Base-by-base conservation (phyloP, 2,797 vertebrate genomes). In the Botia kubotai region DNA sequence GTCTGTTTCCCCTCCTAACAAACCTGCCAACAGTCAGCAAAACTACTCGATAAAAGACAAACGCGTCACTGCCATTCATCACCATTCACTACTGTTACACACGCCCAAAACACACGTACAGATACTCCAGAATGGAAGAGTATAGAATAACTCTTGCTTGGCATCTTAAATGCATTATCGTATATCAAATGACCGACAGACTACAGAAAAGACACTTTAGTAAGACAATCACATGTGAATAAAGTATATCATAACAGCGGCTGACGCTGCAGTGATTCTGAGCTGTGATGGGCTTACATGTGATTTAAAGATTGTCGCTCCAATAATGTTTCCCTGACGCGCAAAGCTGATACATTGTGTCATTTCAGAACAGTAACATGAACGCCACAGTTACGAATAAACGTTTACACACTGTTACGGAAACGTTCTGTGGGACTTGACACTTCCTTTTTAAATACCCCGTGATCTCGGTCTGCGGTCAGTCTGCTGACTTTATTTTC, bases 11-110 rank as follows among this genome's bases (percentile, higher is more conserved):
- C 84, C 75, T 83, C 68, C 84, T 82, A 88, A 86, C 89, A 88
- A 85, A 87, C 82, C 69, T 71, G 79, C 68, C 69, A 65, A 66
- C 13, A 77, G 82, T 90, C 90, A 90, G 91, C 91, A 88, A 89
- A 87, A 81, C 67, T 52, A 53, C 79, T 26, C 23, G 23, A 26
- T 26, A 26, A 26, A 26, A 60, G 46, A 33, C 62, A 19, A n/a
- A 39, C 68, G 43, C 57, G 13, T 17, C 68, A 39, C 68, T 53
- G 46, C 67, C 53, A 70, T 69, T 60, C 53, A 60, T 19, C 13
- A 29, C 65, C 55, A 52, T 52, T 48, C 66, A 60, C 36, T 33
- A 17, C 12, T 8, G 0, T 21, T 36, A 16, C 36, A 1, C 46
- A 77, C 13, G 13, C 53, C 21, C 33, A 36, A 53, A 7, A 12